A percentile compares a stretch with the other conserved stretches of the same genome.
phyloP scores from a whole-genome alignment of 2,797 vertebrate genomes.

The Melanitta fusca region DNA sequence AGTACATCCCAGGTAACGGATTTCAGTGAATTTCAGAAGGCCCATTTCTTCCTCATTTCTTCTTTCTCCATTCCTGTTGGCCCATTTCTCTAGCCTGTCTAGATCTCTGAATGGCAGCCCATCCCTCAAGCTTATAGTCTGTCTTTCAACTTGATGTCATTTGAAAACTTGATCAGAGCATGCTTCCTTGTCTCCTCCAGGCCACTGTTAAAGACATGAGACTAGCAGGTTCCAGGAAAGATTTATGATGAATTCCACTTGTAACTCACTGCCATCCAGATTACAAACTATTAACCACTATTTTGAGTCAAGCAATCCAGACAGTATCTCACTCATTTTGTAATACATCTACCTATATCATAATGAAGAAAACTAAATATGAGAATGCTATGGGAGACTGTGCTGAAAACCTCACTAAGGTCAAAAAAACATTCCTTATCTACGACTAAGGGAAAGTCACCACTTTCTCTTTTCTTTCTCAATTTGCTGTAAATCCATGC shows the following conservation, averaged over 20 bases:
- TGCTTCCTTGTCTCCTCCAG: neutral
- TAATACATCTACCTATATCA: neutral
- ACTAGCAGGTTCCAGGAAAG: neutral
- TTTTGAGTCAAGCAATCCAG: neutral
- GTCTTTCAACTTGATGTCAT: neutral
- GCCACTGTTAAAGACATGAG: neutral
- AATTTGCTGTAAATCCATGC: neutral
- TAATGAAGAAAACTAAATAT: neutral
- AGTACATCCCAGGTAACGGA: neutral
- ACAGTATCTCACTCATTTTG: neutral
- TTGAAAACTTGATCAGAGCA: neutral
- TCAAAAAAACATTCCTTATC: neutral
- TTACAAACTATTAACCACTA: neutral
- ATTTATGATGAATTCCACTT: neutral
- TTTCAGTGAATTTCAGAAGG: neutral
- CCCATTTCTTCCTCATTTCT: too few species aligned
- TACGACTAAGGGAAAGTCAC: neutral
- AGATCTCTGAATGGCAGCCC: neutral
- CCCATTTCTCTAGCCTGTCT: neutral
- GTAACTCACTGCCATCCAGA: neutral
- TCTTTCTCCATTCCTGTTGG: neutral
- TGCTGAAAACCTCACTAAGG: neutral
- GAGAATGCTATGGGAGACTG: neutral
- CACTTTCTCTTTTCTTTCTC: neutral
- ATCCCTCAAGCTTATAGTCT: neutral